Conservation (phyloP, 2,113 vertebrate genomes). For the Ciconia maguari region DNA sequence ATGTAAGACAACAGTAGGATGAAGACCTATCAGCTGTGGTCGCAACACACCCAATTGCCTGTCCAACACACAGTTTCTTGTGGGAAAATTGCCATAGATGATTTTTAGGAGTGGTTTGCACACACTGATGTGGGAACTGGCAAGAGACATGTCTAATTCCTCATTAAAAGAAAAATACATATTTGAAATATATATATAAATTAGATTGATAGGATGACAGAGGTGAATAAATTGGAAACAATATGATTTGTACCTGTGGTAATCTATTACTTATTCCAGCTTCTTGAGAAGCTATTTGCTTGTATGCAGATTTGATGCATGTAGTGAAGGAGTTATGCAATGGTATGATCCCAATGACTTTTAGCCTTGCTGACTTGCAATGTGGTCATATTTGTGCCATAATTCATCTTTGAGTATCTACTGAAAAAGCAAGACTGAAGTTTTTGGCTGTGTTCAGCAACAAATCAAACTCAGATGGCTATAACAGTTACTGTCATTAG, state of each 20-base stretch:
- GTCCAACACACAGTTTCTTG: not conserved
- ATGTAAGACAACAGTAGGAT: not conserved
- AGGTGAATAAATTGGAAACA: not conserved
- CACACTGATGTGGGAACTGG: not conserved
- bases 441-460: not conserved
- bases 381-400: not conserved
- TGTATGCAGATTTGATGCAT: not conserved
- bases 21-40: not conserved
- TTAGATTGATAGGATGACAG: not conserved
- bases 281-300: not conserved
- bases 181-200: not conserved
- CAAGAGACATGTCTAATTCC: not conserved
- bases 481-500: not conserved
- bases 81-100: not conserved
- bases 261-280: not conserved
- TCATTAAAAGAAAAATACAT: not conserved
- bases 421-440: not conserved
- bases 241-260: not conserved
- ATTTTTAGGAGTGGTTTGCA: not conserved
- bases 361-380: not conserved
- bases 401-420: not conserved
- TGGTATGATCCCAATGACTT: not conserved
- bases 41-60: not conserved
- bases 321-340: not conserved
- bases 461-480: not conserved